Percentiles rank a stretch among this genome's conserved stretches.
Evolutionary conservation across 2,113 vertebrate species (phyloP).

Genomic region (Aegithalos caudatus): DNA sequence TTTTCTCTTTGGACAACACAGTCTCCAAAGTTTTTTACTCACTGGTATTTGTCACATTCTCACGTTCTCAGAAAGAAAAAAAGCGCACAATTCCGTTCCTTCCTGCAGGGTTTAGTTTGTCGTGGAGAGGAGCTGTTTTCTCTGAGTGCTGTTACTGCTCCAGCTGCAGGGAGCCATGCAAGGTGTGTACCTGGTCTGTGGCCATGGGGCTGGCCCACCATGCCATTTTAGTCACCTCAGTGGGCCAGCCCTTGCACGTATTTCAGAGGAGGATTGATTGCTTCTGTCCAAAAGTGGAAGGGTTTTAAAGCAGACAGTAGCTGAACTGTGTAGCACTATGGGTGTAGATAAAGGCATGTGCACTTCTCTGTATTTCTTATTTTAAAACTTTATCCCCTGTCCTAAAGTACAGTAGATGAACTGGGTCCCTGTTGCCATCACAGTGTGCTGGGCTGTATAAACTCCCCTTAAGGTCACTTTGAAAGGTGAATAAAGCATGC

Average conservation of each 20-base stretch:
- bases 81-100: constrained; percentile 51
- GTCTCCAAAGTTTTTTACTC: background rate
- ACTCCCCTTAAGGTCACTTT: background rate
- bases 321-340: background rate
- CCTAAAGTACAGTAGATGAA: constrained; percentile 22
- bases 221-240: constrained; percentile 33
- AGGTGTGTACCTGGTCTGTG: background rate
- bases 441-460: background rate
- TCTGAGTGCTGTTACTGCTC: background rate
- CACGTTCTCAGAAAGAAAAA: background rate
- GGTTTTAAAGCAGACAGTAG: background rate
- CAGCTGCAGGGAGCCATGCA: background rate
- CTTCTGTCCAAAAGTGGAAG: background rate
- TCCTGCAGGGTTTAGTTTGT: background rate
- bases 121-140: background rate
- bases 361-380: constrained; percentile 40
- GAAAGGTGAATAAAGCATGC: background rate
- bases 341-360: constrained; percentile 33
- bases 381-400: constrained; percentile 17
- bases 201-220: constrained; percentile 10
- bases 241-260: background rate
- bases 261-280: background rate
- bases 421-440: background rate
- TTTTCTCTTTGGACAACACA: background rate
- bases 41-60: background rate